Conservation (phyloP, 2,113 vertebrate genomes). For the Neogobius melanostomus region DNA sequence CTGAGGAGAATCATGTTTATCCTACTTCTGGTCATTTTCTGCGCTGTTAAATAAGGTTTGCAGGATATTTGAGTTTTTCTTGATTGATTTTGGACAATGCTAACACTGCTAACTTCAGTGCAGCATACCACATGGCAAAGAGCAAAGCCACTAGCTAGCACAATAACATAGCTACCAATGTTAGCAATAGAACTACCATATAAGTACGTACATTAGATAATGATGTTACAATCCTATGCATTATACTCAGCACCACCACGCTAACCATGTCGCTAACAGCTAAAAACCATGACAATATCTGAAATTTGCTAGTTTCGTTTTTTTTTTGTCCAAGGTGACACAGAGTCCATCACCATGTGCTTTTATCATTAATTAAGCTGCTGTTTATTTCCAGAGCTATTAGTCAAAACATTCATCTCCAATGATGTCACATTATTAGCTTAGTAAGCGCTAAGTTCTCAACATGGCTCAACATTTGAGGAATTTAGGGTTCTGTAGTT, state of each 20-base stretch:
- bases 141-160: conserved; percentile 67
- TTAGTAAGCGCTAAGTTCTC: conserved; percentile 6
- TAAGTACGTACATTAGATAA: conserved; percentile 62
- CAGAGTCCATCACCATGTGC: conserved; percentile 50
- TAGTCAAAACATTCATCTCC: conserved; percentile 45
- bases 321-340: conserved; percentile 52
- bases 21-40: conserved; percentile 38
- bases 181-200: conserved; percentile 61
- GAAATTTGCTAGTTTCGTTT: conserved; percentile 21
- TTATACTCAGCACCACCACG: conserved; percentile 39
- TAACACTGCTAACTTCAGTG: conserved; percentile 57
- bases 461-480: conserved; percentile 22
- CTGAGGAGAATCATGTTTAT: conserved; percentile 55
- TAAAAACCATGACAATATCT: conserved; percentile 43
- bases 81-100: conserved; percentile 39
- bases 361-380: conserved; percentile 7
- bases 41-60: conserved; percentile 25
- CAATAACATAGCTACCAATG: conserved; percentile 57
- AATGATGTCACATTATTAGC: conserved; percentile 11
- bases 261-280: conserved; percentile 36
- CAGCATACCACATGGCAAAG: conserved; percentile 63
- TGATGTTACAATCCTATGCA: conserved; percentile 58
- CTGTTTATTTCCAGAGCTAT: conserved; percentile 16
- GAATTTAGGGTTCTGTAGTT: conserved; percentile 26
- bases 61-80: conserved; percentile 16